Conservation (phyloP, 2,797 vertebrate genomes). For the Cyclura pinguis region DNA sequence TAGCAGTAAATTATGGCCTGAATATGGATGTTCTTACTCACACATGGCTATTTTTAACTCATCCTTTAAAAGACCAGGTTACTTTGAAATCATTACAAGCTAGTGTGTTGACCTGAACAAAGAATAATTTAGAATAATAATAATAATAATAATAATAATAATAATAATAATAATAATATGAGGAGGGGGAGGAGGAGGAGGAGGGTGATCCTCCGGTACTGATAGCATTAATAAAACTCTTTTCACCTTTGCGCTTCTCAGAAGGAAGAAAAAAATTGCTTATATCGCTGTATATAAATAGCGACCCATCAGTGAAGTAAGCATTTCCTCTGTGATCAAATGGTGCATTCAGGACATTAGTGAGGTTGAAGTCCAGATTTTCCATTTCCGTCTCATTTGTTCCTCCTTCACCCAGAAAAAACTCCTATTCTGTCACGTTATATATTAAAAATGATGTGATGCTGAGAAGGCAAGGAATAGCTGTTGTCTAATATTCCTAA, state of each 20-base stretch:
- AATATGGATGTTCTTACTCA: conserved; percentile 51
- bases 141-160: neutral
- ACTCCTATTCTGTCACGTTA: neutral
- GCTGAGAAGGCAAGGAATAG: neutral
- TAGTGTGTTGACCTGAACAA: conserved; percentile 12
- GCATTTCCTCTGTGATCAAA: neutral
- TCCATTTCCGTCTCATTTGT: neutral
- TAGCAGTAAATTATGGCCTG: conserved; percentile 42
- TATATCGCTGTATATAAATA: neutral
- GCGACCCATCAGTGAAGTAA: neutral
- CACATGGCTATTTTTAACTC: conserved; percentile 39
- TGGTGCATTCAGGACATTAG: neutral
- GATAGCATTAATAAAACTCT: neutral
- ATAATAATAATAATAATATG: neutral
- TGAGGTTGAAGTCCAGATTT: neutral
- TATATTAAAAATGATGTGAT: neutral
- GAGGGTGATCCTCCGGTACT: neutral
- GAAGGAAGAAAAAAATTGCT: neutral
- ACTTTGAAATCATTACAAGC: conserved; percentile 21
- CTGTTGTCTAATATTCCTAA: neutral
- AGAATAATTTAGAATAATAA: conserved; percentile 7
- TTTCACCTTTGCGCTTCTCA: neutral
- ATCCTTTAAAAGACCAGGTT: conserved; percentile 37
- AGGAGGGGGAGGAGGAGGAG: neutral
- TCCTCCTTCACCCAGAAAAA: neutral